These are phyloP conservation scores for Crotalus helleri DNA, from an alignment of 2,113 vertebrate genomes.

Conservation along the genomic window DNA sequence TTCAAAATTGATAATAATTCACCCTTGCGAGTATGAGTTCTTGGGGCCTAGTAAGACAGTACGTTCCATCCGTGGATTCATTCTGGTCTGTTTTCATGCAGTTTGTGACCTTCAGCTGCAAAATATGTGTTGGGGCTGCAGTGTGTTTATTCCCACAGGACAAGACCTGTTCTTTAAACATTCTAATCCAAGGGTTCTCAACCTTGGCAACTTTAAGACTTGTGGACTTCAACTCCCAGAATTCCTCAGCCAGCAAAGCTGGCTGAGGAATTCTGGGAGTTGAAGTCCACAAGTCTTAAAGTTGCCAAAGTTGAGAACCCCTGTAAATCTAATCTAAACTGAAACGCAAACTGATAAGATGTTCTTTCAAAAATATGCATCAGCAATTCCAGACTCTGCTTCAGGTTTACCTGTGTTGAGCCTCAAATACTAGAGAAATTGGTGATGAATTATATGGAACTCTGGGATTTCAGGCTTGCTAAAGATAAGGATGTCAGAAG, in stretches of 20 bases:
- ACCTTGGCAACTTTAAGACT: no score
- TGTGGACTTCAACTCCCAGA: no score
- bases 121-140: not conserved
- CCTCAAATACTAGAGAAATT: not conserved
- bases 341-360: not conserved
- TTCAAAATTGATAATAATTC: constrained; percentile 3
- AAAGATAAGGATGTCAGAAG: not conserved
- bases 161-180: fast-evolving
- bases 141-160: not conserved
- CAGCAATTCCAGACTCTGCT: not conserved
- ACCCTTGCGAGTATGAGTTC: not conserved
- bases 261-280: no score
- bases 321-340: fast-evolving
- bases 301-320: no score
- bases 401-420: not conserved
- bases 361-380: fast-evolving
- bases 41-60: fast-evolving
- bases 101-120: not conserved
- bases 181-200: not conserved
- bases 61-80: fast-evolving
- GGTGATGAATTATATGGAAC: not conserved
- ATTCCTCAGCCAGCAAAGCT: no score
- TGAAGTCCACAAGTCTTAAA: no score
- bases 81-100: not conserved
- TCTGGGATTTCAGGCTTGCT: not conserved